These are phyloP conservation scores for Heliothis virescens DNA, from an alignment of 1,140 invertebrate genomes.

Conservation along the genomic window DNA sequence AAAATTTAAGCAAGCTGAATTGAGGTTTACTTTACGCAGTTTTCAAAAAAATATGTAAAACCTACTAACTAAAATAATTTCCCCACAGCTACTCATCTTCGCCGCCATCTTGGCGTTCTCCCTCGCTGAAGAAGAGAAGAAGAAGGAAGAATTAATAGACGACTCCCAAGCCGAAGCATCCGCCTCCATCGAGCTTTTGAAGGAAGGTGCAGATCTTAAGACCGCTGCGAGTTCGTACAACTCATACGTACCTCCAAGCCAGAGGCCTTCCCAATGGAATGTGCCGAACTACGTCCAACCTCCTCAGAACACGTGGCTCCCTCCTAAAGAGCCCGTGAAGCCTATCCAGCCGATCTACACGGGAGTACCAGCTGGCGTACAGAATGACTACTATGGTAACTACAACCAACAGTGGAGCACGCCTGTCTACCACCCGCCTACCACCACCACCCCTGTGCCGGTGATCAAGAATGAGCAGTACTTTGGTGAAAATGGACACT, in stretches of 20 bases:
- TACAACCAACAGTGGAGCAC: constrained; percentile 53
- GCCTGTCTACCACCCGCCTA: constrained; percentile 51
- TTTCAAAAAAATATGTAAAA: too few relatives aligned
- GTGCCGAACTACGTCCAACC: constrained; percentile 43
- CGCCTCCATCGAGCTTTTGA: constrained; percentile 59
- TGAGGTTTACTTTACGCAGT: not conserved
- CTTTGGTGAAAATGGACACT: constrained; percentile 86
- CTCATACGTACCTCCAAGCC: constrained; percentile 55
- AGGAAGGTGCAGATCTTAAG: constrained; percentile 53
- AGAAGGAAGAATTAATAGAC: constrained; percentile 49
- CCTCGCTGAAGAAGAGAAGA: constrained; percentile 61
- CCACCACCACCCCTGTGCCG: constrained; percentile 78
- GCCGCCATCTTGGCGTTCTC: constrained; percentile 69
- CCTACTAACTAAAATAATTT: not conserved
- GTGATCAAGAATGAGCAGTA: constrained; percentile 86
- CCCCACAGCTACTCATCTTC: constrained; percentile 69
- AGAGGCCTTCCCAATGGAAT: constrained; percentile 55
- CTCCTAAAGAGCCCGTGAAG: constrained; percentile 51
- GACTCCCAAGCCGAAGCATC: constrained; percentile 61
- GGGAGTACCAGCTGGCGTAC: not conserved
- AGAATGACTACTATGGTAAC: constrained; percentile 46
- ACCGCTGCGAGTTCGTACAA: constrained; percentile 57
- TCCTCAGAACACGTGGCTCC: constrained; percentile 61
- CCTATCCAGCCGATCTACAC: constrained; percentile 46
- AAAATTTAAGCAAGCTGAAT: not conserved